Base-by-base conservation (phyloP, 2,888 invertebrate species). In the Meghimatium bilineatum region DNA sequence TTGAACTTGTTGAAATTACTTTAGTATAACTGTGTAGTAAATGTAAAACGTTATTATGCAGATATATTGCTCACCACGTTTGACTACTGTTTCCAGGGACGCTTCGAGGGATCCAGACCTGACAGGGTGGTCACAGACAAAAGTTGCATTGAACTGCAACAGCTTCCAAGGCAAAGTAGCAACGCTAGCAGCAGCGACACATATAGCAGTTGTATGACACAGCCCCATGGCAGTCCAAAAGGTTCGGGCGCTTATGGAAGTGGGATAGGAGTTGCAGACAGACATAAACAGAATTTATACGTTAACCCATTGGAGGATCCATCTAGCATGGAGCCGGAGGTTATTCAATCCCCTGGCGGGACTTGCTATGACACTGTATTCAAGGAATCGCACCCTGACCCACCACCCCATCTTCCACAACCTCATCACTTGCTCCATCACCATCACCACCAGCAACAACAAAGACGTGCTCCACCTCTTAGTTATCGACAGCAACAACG, bases 141-240 rank as follows among this genome's bases (percentile, higher is more conserved):
- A 83, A 89, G 90, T 84, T 91, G 90, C 86, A 91, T 91, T 83
- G 92, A 92, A 88, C 86, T 92, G 89, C 91, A 90, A 88, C 88
- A 90, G 80, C 88, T 92, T 80, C 89, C 90, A 85, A 88, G 91
- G 14, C 91, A 92, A 87, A 89, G 88, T 88, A 91, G 91, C 93
- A 94, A 95, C 85, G 95, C 95, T 95, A 95, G 95, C 95, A 96
- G 97, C 95, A 96, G 97, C 92, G 98, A 98, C 94, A 98, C 98
- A 89, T 98, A 97, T 95, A 97, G 97, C 94, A 98, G 97, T 94
- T 98, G 98, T 95, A 97, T 97, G 95, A 98, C 98, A 92, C 97
- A 98, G 95, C 97, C 97, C 92, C 91, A 91, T 72, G 90, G 90
- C 85, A 91, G 90, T 83, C 89, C 90, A 52, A 87, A 84, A 20